Base-by-base conservation (phyloP, 2,797 vertebrate species). In the Vespertilio murinus region DNA sequence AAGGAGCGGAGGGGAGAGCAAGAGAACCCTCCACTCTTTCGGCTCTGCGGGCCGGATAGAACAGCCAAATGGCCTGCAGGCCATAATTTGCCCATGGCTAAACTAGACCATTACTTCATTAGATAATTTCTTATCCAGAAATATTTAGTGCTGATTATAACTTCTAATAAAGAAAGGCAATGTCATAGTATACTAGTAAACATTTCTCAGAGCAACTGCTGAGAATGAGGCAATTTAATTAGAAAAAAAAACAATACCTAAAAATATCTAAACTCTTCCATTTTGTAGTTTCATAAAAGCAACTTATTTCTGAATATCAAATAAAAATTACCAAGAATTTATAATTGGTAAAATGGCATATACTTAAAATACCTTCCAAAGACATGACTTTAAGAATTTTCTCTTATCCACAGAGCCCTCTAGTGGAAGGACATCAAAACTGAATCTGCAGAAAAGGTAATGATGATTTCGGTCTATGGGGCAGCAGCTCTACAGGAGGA, bases 351-450 rank as follows among this genome's bases (percentile, higher is more conserved):
- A 88, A 61, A 77, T 61, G 25, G 3, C 30, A 22, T 7, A 3
- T 23, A 5, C 38, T 90, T 74, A 20, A 81, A 95, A 79, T 35
- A 65, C n/a, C 45, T 78, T 70, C 49, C 14, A 56, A 94, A 35
- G 47, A 80, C 56, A 0, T 5, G 17, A 56, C 59, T 91, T 42
- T 5, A 59, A 80, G 82, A 1, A 0, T 1, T 85, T 93, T 91
- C 67, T 95, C 16, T 71, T 95, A 84, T 4, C 95, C 2, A 6
- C 25, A 90, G 96, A 81, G 95, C 96, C 96, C 96, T 97, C 98
- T 97, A 96, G 96, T 73, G 97, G 96, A 71, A 14, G n/a, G 9
- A 28, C 49, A 25, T 12, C 73, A 92, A 40, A 23, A n/a, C 45
- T 18, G 33, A 70, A 64, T 8, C 42, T 35, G 25, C 11, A 47